Evolutionary conservation across 2,113 vertebrate genomes (phyloP).

Genomic region (Tachysurus fulvidraco): DNA sequence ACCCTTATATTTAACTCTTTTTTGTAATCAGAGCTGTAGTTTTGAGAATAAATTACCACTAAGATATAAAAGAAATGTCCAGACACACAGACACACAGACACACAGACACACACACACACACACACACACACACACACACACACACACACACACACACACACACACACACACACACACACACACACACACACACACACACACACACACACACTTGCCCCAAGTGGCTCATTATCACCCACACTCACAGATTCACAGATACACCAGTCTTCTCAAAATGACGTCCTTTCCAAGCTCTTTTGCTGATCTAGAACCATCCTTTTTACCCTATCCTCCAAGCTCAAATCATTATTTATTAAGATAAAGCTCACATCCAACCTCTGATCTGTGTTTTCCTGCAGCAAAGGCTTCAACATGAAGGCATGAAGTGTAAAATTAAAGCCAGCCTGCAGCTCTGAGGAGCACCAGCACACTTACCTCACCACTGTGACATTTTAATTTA

Average conservation of each 20-base stretch:
- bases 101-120: not conserved
- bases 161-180: not conserved
- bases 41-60: too few species aligned
- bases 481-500: constrained; percentile 33
- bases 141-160: not conserved
- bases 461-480: not conserved
- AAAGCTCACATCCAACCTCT: not conserved
- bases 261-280: constrained; percentile 19
- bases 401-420: not conserved
- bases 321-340: not conserved
- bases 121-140: not conserved
- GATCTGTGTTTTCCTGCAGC: constrained; percentile 1
- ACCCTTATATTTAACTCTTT: too few species aligned
- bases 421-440: constrained; percentile 42
- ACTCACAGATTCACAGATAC: constrained; percentile 14
- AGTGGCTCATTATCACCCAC: constrained; percentile 45
- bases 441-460: constrained; percentile 5
- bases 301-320: not conserved
- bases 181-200: not conserved
- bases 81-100: not conserved
- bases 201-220: not conserved
- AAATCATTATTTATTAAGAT: constrained; percentile 15
- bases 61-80: not conserved
- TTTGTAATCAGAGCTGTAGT: too few species aligned
- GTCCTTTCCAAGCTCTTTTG: not conserved